Conservation (phyloP, 2,797 vertebrate genomes). For the Falco peregrinus region DNA sequence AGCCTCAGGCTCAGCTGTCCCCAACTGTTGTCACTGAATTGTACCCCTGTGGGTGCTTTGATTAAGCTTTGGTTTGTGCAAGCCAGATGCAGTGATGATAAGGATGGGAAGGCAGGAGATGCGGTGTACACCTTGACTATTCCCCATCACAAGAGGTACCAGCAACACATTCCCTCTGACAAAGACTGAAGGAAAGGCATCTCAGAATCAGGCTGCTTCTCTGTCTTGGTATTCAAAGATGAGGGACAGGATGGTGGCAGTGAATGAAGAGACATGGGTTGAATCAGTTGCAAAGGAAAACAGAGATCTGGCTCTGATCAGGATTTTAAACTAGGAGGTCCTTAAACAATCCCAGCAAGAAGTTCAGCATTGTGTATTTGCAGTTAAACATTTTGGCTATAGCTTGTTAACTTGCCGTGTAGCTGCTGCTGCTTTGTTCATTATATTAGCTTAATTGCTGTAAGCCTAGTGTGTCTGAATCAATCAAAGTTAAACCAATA, state of each 20-base stretch:
- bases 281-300: background rate
- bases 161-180: background rate
- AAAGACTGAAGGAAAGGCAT: background rate
- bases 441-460: conserved; percentile 39
- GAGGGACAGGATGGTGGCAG: background rate
- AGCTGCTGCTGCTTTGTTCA: conserved; percentile 13
- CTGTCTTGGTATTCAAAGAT: background rate
- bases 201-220: background rate
- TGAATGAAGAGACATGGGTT: rapidly evolving
- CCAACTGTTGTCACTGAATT: background rate
- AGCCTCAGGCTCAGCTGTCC: background rate
- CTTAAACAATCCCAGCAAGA: background rate
- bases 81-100: background rate
- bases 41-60: background rate
- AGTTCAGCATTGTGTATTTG: background rate
- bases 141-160: rapidly evolving
- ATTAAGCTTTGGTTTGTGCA: background rate
- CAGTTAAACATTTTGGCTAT: background rate
- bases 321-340: background rate
- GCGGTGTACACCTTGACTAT: no score
- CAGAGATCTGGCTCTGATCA: background rate
- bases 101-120: background rate
- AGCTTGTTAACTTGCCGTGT: background rate
- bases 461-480: conserved; percentile 9
- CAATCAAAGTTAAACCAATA: conserved; percentile 54